These are phyloP conservation scores for Hystrix cristata DNA, from an alignment of 2,113 vertebrate genomes.

Conservation along the genomic window DNA sequence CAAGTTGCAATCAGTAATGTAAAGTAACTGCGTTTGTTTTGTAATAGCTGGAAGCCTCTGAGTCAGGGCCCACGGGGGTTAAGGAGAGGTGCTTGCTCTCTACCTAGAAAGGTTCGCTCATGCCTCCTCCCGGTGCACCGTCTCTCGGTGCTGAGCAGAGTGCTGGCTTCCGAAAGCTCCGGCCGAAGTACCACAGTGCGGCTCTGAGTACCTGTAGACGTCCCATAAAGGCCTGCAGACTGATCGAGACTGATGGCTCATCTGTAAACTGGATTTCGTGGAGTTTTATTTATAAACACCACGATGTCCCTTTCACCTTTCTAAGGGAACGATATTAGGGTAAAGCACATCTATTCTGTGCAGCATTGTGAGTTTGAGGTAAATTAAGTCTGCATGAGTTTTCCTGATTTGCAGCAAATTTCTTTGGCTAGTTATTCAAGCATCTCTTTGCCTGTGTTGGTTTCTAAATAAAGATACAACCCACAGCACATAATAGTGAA, in stretches of 20 bases:
- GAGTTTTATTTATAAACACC: background rate
- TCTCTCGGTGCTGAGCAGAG: background rate
- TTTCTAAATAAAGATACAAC: background rate
- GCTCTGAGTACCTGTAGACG: background rate
- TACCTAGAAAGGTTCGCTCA: background rate
- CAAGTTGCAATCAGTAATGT: background rate
- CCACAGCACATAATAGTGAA: background rate
- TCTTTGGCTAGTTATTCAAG: background rate
- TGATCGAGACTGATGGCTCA: background rate
- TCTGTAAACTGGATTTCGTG: background rate
- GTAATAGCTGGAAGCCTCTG: background rate
- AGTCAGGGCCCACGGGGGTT: background rate
- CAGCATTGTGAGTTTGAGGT: background rate
- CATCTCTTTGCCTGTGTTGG: background rate
- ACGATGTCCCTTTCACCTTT: background rate
- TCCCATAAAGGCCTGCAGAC: background rate
- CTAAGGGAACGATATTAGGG: background rate
- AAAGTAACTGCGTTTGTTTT: background rate
- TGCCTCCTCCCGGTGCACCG: background rate
- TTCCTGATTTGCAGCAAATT: background rate
- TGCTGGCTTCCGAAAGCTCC: background rate
- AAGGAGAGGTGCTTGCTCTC: accelerated
- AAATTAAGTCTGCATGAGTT: background rate
- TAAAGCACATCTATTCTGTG: background rate
- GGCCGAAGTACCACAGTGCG: accelerated